These are phyloP conservation scores for Aporophyla nigra DNA, from an alignment of 2,888 invertebrate genomes.

Conservation along the genomic window DNA sequence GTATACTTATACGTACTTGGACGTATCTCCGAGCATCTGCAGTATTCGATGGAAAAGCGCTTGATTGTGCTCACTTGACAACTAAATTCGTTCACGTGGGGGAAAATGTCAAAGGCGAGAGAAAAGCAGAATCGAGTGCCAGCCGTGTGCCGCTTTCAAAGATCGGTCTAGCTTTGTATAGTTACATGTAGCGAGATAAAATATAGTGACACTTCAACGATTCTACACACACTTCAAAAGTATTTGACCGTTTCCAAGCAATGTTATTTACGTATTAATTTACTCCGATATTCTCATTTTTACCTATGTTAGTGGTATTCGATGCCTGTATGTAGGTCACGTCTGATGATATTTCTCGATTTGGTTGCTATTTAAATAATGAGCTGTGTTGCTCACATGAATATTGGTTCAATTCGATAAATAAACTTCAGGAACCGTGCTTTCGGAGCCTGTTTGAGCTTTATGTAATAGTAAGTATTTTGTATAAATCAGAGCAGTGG, in stretches of 20 bases:
- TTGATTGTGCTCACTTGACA: conserved; percentile 74
- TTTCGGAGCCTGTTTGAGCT: background rate
- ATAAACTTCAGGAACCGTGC: conserved; percentile 1
- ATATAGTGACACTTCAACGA: conserved; percentile 38
- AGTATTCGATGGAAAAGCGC: conserved; percentile 55
- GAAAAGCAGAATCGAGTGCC: conserved; percentile 58
- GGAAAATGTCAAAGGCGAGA: conserved; percentile 70
- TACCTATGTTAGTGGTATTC: conserved; percentile 31
- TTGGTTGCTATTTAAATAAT: conserved; percentile 57
- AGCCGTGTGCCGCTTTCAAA: conserved; percentile 52
- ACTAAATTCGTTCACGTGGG: conserved; percentile 72
- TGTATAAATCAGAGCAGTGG: background rate
- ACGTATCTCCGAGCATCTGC: conserved; percentile 48
- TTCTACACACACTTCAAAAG: conserved; percentile 9
- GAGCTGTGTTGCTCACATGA: conserved; percentile 35
- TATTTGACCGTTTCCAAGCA: conserved; percentile 32
- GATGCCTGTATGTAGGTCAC: conserved; percentile 52
- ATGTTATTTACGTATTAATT: conserved; percentile 34
- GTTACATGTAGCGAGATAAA: conserved; percentile 42
- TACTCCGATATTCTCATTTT: conserved; percentile 33
- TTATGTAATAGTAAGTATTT: background rate
- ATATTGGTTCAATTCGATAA: conserved; percentile 27
- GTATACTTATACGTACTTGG: background rate
- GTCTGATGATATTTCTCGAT: conserved; percentile 51
- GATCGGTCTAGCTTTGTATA: conserved; percentile 61